Evolutionary conservation across 1,140 invertebrate species (phyloP).

Genomic region (Harpegnathos saltator): DNA sequence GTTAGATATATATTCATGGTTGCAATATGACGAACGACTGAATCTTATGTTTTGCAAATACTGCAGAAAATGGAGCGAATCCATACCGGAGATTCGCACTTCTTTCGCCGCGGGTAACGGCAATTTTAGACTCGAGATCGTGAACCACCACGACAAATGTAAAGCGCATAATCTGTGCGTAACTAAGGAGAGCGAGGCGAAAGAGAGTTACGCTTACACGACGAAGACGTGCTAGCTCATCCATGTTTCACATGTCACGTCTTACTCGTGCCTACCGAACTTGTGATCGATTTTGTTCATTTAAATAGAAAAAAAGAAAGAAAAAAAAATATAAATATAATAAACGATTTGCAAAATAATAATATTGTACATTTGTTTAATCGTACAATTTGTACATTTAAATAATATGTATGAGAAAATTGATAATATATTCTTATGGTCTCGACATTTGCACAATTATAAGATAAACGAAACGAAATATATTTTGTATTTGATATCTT

Average conservation of each 20-base stretch:
- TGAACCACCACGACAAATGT: constrained; percentile 92
- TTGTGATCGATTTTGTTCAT: constrained; percentile 41
- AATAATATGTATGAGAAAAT: not conserved
- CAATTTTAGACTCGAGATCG: constrained; percentile 91
- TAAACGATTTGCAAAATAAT: not conserved
- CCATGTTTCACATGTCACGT: not conserved
- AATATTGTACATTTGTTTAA: not conserved
- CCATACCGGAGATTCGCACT: constrained; percentile 89
- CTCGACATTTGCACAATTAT: not conserved
- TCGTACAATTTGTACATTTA: constrained; percentile 1
- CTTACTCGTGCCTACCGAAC: not conserved
- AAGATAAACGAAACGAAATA: not conserved
- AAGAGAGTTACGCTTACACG: constrained; percentile 42
- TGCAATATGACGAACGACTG: constrained; percentile 88
- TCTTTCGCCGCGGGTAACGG: constrained; percentile 91
- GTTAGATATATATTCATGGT: constrained; percentile 89
- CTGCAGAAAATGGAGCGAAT: constrained; percentile 90
- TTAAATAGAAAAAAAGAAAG: constrained; percentile 26
- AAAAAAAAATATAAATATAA: constrained; percentile 7
- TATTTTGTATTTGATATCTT: constrained; percentile 7
- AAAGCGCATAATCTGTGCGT: constrained; percentile 90
- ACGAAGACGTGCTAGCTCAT: constrained; percentile 52
- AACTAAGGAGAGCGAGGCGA: constrained; percentile 82
- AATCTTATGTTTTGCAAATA: constrained; percentile 91
- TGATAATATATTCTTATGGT: not conserved